A percentile compares a stretch with the other conserved stretches of the same genome.
Evolutionary conservation across 2,888 invertebrate species (phyloP).

Genomic region (Drosophila leonis): DNA sequence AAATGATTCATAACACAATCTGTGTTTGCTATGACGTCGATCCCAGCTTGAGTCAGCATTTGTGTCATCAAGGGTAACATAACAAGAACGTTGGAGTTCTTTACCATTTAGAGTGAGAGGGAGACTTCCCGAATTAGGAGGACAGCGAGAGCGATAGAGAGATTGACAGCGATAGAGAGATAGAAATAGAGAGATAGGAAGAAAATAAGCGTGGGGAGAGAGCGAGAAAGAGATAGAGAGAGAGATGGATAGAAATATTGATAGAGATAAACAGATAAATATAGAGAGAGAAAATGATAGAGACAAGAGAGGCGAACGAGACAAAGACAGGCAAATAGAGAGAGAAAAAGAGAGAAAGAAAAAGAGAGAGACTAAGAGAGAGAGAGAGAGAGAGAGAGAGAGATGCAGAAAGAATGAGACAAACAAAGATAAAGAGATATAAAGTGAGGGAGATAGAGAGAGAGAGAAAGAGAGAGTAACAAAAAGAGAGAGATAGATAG

Average conservation of each 20-base stretch:
- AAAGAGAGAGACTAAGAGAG: not conserved
- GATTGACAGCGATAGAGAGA: not conserved
- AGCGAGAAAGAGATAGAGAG: not conserved
- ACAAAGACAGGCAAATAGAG: too few species aligned
- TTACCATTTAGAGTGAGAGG: not conserved
- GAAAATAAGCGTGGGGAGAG: too few species aligned
- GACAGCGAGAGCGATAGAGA: not conserved
- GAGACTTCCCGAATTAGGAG: too few species aligned
- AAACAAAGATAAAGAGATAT: too few species aligned
- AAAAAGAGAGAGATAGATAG: not conserved
- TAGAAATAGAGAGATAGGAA: not conserved
- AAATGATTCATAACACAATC: not conserved
- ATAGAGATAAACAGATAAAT: not conserved
- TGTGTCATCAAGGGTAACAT: too few species aligned
- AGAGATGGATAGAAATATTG: not conserved
- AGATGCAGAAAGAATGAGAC: too few species aligned
- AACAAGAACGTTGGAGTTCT: too few species aligned
- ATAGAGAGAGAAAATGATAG: not conserved
- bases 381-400: not conserved
- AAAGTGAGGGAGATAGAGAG: too few species aligned
- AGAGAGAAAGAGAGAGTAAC: not conserved
- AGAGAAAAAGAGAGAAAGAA: not conserved
- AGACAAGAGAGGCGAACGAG: too few species aligned
- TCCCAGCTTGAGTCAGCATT: not conserved
- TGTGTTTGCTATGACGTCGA: not conserved